Evolutionary conservation across 2,888 invertebrate genomes (phyloP).

Genomic region (Leptothorax acervorum): DNA sequence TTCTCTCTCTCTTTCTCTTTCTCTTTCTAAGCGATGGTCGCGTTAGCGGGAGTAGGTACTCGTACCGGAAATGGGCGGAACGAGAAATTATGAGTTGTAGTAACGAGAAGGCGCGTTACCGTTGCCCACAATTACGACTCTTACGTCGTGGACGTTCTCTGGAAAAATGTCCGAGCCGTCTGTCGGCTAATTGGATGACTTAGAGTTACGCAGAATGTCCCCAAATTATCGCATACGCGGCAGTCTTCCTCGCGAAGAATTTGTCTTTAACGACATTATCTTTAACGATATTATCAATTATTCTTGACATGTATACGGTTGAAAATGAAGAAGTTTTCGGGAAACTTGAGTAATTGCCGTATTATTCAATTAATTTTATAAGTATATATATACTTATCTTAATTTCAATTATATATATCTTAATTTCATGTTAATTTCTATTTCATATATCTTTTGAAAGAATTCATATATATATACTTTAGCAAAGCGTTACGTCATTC

Average conservation of each 20-base stretch:
- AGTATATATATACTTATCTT: not conserved
- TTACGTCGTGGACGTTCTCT: conserved; percentile 1
- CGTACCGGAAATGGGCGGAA: conserved; percentile 63
- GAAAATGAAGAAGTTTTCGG: not conserved
- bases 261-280: not conserved
- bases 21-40: conserved; percentile 6
- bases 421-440: not conserved
- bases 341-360: not conserved
- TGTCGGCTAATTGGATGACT: conserved; percentile 35
- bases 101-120: conserved; percentile 48
- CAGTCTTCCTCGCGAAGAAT: not conserved
- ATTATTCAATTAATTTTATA: conserved; percentile 10
- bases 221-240: conserved; percentile 16
- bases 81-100: conserved; percentile 59
- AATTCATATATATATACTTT: not conserved
- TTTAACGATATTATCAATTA: not conserved
- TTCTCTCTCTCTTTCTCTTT: not conserved
- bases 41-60: conserved; percentile 28
- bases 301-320: not conserved
- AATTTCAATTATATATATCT: not conserved
- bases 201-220: not conserved
- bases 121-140: conserved; percentile 39
- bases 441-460: not conserved
- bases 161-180: conserved; percentile 16
- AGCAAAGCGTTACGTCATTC: not conserved